Evolutionary conservation across 2,113 vertebrate species (phyloP).

Genomic region (Alligator sinensis): DNA sequence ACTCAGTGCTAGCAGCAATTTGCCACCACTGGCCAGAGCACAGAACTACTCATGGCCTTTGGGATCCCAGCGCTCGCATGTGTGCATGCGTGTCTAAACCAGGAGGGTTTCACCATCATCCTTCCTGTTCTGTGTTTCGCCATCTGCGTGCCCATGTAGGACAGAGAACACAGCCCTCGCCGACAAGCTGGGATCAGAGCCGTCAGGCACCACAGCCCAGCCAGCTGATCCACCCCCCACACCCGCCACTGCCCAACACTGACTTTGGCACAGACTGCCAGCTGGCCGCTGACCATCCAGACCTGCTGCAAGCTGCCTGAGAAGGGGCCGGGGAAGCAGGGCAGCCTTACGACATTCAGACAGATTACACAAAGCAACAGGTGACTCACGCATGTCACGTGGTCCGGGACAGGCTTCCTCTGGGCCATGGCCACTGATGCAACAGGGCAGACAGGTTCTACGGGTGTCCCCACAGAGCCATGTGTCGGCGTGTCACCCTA

Average conservation of each 20-base stretch:
- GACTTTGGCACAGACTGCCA: neutral
- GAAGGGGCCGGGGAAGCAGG: too few species aligned
- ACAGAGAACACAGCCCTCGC: too few species aligned
- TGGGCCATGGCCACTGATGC: neutral
- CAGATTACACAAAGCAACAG: too few species aligned
- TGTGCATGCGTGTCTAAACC: neutral
- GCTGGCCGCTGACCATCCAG: neutral
- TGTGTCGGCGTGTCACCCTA: neutral
- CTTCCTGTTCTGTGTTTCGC: neutral
- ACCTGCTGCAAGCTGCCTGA: neutral
- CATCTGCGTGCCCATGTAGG: too few species aligned
- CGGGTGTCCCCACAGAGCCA: neutral
- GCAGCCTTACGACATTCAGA: too few species aligned
- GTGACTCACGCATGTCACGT: neutral
- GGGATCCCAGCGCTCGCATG: too few species aligned
- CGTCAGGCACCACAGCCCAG: too few species aligned
- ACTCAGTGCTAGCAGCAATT: too few species aligned
- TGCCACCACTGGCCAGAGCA: too few species aligned
- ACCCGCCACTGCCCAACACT: neutral
- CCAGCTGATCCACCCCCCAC: too few species aligned
- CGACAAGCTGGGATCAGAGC: too few species aligned
- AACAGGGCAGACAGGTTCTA: neutral
- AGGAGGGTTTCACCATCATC: rapidly evolving
- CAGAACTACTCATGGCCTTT: too few species aligned
- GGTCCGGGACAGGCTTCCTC: neutral